Evolutionary conservation across 1,140 invertebrate genomes (phyloP), one percentile per base, ranked within the genome.

Genomic region (Phthorimaea operculella): DNA sequence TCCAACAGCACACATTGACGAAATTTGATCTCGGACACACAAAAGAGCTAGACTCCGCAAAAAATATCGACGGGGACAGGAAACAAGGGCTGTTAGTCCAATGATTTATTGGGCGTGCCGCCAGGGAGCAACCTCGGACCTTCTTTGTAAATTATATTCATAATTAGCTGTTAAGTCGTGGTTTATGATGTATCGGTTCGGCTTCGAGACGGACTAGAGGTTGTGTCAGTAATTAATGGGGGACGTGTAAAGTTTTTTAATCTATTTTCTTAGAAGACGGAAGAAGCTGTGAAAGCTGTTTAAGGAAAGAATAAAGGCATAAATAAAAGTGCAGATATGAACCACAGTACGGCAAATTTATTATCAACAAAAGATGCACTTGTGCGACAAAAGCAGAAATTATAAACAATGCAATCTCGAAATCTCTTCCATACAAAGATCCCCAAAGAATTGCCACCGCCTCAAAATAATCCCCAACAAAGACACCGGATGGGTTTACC

Each of bases 401-500:
- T 39, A 39, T 39, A 39, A 39, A 39, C 36, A 39, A 39, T 4
- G n/a, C 36, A 12, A 39, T 39, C 36, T 39, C 36, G 3, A 10
- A n/a, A 39, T 39, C 36, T 39, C n/a, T 39, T 39, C 36, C 36
- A 39, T 9, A 39, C 36, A 39, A n/a, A 39, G 2, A 39, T 39
- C 10, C 21, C 10, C 36, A 39, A 39, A 39, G 36, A 39, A 39
- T 39, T n/a, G 36, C 36, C 36, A 39, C 36, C n/a, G 36, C 36
- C n/a, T n/a, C n/a, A 12, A n/a, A n/a, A 39, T 39, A 6, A 28
- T 28, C 2, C 39, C 4, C 16, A 5, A 45, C 70, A 70, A 73
- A 59, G 53, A 64, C 59, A 72, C 76, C 74, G 76, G 72, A 79
- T 76, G 71, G 69, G 59, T 63, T 60, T 57, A 68, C 60, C 59